Percentiles rank a stretch among this genome's conserved stretches.
These are phyloP conservation scores for Tipula helvola DNA, from an alignment of 2,888 invertebrate species.

Conservation along the genomic window DNA sequence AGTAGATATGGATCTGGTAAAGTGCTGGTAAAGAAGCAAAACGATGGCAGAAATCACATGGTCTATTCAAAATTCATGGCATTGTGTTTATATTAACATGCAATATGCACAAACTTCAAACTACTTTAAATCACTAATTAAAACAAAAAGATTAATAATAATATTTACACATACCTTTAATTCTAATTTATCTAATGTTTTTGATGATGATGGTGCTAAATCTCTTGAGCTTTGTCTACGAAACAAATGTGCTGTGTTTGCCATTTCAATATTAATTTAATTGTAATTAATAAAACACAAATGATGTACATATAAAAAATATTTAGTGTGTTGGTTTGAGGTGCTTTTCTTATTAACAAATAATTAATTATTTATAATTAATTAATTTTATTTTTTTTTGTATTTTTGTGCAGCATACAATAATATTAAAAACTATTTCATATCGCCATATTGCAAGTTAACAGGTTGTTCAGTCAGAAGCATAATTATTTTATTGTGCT, in stretches of 20 bases:
- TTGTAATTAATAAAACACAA: not conserved
- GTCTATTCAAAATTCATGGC: not conserved
- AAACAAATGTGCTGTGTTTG: conserved; percentile 80
- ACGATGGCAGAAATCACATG: not conserved
- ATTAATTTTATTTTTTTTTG: not conserved
- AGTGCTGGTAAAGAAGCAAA: too few species aligned
- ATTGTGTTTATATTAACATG: not conserved
- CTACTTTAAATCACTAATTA: not conserved
- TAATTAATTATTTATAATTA: not conserved
- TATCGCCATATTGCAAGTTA: not conserved
- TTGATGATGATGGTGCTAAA: conserved; percentile 53
- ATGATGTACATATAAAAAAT: not conserved
- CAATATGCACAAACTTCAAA: not conserved
- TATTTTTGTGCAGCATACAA: not conserved
- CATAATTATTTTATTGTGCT: not conserved
- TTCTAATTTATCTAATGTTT: conserved; percentile 73
- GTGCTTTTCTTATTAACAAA: not conserved
- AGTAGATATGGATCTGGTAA: too few species aligned
- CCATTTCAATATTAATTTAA: conserved; percentile 42
- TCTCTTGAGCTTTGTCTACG: conserved; percentile 81
- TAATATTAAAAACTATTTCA: not conserved
- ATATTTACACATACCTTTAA: conserved; percentile 49
- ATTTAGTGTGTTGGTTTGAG: not conserved
- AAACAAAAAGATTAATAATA: not conserved
- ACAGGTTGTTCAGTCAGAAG: not conserved